These are phyloP conservation scores for Cephus nigrinus DNA, from an alignment of 2,888 invertebrate genomes.

Conservation along the genomic window DNA sequence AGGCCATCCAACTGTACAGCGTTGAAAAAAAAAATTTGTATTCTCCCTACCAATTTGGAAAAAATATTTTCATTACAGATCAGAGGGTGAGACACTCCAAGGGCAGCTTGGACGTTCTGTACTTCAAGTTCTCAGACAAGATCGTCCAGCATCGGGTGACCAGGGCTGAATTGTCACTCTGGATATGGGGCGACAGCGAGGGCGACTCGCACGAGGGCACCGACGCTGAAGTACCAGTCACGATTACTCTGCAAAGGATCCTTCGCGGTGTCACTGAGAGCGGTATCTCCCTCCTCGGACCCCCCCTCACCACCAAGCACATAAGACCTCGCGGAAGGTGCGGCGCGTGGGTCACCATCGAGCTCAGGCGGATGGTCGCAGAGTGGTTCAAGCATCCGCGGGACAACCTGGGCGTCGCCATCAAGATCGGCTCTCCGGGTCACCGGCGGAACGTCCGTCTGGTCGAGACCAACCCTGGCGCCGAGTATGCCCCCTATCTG, in stretches of 20 bases:
- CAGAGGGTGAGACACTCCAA: constrained; percentile 76
- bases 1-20: neutral
- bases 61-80: constrained; percentile 68
- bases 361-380: constrained; percentile 79
- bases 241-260: constrained; percentile 68
- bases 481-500: constrained; percentile 72
- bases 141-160: constrained; percentile 77
- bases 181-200: constrained; percentile 68
- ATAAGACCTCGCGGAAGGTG: constrained; percentile 61
- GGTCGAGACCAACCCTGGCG: constrained; percentile 75
- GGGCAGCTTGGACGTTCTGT: constrained; percentile 76
- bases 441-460: constrained; percentile 68
- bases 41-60: neutral
- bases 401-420: constrained; percentile 81
- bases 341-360: constrained; percentile 80
- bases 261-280: constrained; percentile 66
- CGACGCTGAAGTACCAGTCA: constrained; percentile 46
- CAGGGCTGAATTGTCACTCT: constrained; percentile 78
- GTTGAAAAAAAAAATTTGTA: neutral
- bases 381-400: constrained; percentile 82
- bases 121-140: constrained; percentile 79
- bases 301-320: constrained; percentile 58
- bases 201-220: constrained; percentile 26
- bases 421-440: constrained; percentile 72
- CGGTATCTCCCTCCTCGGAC: constrained; percentile 54